A percentile compares a stretch with the other conserved stretches of the same genome.
Evolutionary conservation across 2,113 vertebrate species (phyloP).

Genomic region (Aptenodytes patagonicus): DNA sequence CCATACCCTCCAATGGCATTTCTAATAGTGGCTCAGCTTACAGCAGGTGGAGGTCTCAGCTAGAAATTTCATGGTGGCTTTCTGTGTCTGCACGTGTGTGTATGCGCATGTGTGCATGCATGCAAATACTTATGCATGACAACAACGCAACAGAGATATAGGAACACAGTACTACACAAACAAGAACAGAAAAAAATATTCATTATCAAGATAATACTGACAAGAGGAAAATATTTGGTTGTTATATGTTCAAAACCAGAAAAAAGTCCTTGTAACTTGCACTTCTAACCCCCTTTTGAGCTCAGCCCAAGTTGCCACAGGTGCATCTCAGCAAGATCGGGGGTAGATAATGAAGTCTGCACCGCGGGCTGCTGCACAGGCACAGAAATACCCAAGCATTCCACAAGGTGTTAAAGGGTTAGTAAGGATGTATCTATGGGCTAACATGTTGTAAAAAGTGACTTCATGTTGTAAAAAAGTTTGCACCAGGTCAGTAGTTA

Average conservation of each 20-base stretch:
- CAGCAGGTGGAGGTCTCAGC: not conserved
- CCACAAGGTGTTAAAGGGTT: not conserved
- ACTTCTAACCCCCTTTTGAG: not conserved
- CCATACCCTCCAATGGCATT: not conserved
- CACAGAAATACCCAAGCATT: not conserved
- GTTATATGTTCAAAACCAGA: not conserved
- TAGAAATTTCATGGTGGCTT: not conserved
- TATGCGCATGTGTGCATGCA: rapidly evolving
- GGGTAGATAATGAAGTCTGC: not conserved
- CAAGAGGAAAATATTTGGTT: not conserved
- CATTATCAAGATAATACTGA: not conserved
- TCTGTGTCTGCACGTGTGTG: not conserved
- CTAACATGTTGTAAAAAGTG: not conserved
- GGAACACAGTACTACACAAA: not conserved
- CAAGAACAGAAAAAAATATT: not conserved
- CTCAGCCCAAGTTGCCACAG: not conserved
- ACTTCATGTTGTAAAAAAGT: not conserved
- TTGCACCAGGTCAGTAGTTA: not conserved
- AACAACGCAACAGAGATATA: not conserved
- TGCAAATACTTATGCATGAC: not conserved
- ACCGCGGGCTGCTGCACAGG: not conserved
- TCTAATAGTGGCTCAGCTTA: not conserved
- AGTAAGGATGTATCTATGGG: not conserved
- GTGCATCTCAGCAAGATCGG: not conserved
- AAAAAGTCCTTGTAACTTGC: not conserved